phyloP scores from a whole-genome alignment of 2,113 vertebrate species.

The Macrotis lagotis region DNA sequence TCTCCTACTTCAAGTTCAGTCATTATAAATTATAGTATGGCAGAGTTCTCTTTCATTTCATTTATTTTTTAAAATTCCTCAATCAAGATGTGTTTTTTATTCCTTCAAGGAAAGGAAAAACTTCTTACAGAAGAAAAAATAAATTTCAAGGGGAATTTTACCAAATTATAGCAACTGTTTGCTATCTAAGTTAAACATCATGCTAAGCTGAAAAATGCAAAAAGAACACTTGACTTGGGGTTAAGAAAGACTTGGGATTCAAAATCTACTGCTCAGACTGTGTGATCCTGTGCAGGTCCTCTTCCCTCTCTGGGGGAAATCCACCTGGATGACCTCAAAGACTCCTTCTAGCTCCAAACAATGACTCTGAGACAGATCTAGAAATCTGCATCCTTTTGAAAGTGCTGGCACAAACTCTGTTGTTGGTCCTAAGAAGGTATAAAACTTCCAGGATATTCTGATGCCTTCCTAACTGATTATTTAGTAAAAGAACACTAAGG shows the following conservation, averaged over 20 bases:
- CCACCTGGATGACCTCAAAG: neutral
- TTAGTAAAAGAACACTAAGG: neutral
- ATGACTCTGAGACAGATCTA: neutral
- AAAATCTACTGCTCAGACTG: neutral
- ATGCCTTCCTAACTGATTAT: neutral
- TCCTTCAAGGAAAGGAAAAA: neutral
- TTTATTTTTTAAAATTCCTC: neutral
- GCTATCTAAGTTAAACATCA: neutral
- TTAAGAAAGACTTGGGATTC: neutral
- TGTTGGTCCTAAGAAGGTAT: neutral
- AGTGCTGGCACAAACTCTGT: neutral
- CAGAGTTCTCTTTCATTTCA: neutral
- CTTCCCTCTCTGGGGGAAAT: neutral
- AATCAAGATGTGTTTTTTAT: neutral
- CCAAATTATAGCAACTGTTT: neutral
- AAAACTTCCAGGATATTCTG: neutral
- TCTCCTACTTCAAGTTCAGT: neutral
- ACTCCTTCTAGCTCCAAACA: slow-evolving; percentile 21
- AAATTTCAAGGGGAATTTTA: neutral
- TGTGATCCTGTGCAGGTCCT: neutral
- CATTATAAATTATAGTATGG: neutral
- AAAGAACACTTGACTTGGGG: neutral
- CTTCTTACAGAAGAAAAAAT: neutral
- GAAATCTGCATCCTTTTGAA: neutral
- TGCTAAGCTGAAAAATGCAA: neutral